Conservation (phyloP, 2,888 invertebrate species). For the Apoderus coryli region DNA sequence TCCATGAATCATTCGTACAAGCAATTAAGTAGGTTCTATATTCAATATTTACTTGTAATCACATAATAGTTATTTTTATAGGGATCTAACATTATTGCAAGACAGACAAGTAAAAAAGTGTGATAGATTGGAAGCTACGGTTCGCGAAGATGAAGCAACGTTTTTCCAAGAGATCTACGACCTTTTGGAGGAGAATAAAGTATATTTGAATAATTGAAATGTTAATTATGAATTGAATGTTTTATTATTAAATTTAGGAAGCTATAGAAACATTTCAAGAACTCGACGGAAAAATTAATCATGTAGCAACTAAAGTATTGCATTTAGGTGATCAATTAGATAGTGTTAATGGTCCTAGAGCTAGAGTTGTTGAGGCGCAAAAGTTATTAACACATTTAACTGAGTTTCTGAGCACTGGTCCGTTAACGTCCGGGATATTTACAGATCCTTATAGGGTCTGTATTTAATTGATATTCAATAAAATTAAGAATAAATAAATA, state of each 20-base stretch:
- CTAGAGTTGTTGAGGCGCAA: slow-evolving; percentile 89
- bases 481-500: slow-evolving; percentile 1
- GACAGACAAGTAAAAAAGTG: slow-evolving; percentile 79
- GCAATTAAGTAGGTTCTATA: slow-evolving; percentile 57
- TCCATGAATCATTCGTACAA: slow-evolving; percentile 85
- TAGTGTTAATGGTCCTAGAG: slow-evolving; percentile 87
- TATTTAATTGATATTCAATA: slow-evolving; percentile 5
- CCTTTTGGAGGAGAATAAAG: slow-evolving; percentile 76
- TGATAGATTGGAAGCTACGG: slow-evolving; percentile 62
- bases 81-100: slow-evolving; percentile 53
- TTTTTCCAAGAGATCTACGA: slow-evolving; percentile 69
- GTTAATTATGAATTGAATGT: too few species aligned
- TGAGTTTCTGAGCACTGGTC: slow-evolving; percentile 79
- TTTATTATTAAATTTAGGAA: too few species aligned
- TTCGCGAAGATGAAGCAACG: slow-evolving; percentile 73
- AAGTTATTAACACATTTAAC: slow-evolving; percentile 83
- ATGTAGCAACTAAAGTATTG: slow-evolving; percentile 92
- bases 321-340: slow-evolving; percentile 98
- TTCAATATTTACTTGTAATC: background rate
- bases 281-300: slow-evolving; percentile 88
- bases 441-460: slow-evolving; percentile 56
- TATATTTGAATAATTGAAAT: slow-evolving; percentile 24
- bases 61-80: slow-evolving; percentile 17
- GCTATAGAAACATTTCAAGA: slow-evolving; percentile 82
- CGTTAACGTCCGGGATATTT: slow-evolving; percentile 73